Base-by-base conservation (phyloP, 2,797 vertebrate genomes). In the Phataginus tetradactyla region DNA sequence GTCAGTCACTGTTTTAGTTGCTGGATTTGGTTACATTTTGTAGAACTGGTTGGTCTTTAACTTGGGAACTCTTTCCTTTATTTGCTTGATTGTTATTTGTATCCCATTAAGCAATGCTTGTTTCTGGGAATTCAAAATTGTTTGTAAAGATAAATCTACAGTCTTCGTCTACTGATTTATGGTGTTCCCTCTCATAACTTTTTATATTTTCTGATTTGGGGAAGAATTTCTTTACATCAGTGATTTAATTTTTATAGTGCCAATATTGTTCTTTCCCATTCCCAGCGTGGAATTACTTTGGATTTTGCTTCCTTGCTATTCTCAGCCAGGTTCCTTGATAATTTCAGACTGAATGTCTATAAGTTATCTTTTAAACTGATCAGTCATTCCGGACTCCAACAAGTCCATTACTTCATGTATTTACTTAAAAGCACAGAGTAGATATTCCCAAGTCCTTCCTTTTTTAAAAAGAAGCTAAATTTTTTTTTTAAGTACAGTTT, bases 1-100 rank as follows among this genome's bases (percentile, higher is more conserved):
- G 23, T 57, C 32, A 81, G 49, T 11, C 75, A 57, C 12, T 75
- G 4, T 68, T 91, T 89, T 63, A 42, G 63, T 88, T 92, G 42
- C 49, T 37, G 39, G 18, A 59, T 61, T 45, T 25, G 74, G 42
- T 74, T 68, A 61, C 0, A 45, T 78, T 86, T 91, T 71, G 15
- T 75, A 34, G 42, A 92, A 23, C 23, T 72, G 29, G 25, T 32
- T 42, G 42, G 9, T 85, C 32, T 53, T 87, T 6, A 77, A 37
- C 32, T 91, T 14, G n/a, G 32, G 39, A 90, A 85, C 49, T 55
- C 18, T 66, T 91, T 86, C 59, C 37, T 84, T 75, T 45, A 17
- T 75, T 95, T 95, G 8, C 34, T 72, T 49, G 21, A 32, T 64
- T 95, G 12, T 95, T 95, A 6, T 10, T 92, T 92, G n/a, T 68